Evolutionary conservation across 2,888 invertebrate genomes (phyloP).

Genomic region (Philereme transversata): DNA sequence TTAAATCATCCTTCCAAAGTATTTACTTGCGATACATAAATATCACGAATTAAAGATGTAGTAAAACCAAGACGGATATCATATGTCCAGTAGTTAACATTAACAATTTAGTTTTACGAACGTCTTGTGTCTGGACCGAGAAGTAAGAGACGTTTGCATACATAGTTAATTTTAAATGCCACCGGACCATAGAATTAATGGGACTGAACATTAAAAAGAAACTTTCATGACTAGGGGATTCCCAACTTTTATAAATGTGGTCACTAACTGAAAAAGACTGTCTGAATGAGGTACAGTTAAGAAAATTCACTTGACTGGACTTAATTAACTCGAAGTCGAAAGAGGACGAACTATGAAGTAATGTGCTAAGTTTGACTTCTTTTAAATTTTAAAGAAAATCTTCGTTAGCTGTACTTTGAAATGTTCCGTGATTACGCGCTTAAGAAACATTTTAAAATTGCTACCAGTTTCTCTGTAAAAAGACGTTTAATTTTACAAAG

Average conservation of each 20-base stretch:
- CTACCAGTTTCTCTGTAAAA: constrained; percentile 2
- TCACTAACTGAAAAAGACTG: constrained; percentile 15
- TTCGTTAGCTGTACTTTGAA: constrained; percentile 12
- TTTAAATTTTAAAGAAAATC: constrained; percentile 21
- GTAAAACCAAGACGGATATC: no score
- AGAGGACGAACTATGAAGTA: constrained; percentile 18
- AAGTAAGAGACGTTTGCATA: constrained; percentile 20
- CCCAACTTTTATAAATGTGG: constrained; percentile 22
- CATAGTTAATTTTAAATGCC: constrained; percentile 27
- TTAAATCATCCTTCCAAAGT: no score
- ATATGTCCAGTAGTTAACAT: neutral
- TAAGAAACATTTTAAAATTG: constrained; percentile 12
- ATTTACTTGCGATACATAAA: no score
- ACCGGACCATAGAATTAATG: constrained; percentile 21
- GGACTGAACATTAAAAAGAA: constrained; percentile 18
- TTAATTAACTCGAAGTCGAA: constrained; percentile 21
- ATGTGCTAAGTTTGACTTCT: constrained; percentile 17
- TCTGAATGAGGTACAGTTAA: constrained; percentile 10
- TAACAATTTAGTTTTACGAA: constrained; percentile 3
- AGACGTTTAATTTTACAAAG: constrained; percentile 5
- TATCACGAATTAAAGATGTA: no score
- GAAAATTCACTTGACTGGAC: constrained; percentile 17
- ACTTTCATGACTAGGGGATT: constrained; percentile 20
- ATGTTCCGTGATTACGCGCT: constrained; percentile 20
- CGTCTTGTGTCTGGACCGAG: neutral